A percentile compares a stretch with the other conserved stretches of the same genome.
Conservation (phyloP, 2,888 invertebrate species). For the Xestia ashworthii region DNA sequence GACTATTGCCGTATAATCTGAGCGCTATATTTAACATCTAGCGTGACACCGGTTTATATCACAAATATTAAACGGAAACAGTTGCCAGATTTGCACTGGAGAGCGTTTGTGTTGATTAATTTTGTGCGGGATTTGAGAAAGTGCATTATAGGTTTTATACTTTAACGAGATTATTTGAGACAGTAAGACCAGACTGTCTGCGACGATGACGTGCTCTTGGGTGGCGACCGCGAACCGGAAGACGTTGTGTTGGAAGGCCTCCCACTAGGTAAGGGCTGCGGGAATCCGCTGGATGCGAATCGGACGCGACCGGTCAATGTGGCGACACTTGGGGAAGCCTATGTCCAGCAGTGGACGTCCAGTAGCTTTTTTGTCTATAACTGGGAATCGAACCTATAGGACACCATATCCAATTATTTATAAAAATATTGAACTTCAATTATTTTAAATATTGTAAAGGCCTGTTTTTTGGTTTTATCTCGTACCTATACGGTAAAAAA, state of each 20-base stretch:
- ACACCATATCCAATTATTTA: background rate
- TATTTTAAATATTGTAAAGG: no score
- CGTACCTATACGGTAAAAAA: background rate
- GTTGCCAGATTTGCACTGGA: conserved; percentile 30
- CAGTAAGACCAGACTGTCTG: no score
- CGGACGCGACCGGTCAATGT: no score
- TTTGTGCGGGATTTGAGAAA: conserved; percentile 6
- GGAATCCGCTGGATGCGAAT: no score
- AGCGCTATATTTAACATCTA: conserved; percentile 83
- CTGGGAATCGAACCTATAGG: no score
- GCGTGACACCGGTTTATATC: conserved; percentile 58
- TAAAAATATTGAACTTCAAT: background rate
- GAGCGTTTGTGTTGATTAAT: conserved; percentile 20
- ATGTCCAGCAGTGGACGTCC: no score
- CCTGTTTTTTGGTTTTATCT: background rate
- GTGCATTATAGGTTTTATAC: background rate
- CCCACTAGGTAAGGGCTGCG: no score
- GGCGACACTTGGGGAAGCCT: no score
- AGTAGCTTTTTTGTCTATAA: no score
- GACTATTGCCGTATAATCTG: conserved; percentile 86
- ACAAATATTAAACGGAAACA: conserved; percentile 62
- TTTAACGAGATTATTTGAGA: background rate
- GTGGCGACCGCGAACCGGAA: no score
- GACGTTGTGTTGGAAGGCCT: no score
- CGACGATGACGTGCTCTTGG: no score